These are phyloP conservation scores for Cheilosia impressa DNA, from an alignment of 2,888 invertebrate species.

Conservation along the genomic window DNA sequence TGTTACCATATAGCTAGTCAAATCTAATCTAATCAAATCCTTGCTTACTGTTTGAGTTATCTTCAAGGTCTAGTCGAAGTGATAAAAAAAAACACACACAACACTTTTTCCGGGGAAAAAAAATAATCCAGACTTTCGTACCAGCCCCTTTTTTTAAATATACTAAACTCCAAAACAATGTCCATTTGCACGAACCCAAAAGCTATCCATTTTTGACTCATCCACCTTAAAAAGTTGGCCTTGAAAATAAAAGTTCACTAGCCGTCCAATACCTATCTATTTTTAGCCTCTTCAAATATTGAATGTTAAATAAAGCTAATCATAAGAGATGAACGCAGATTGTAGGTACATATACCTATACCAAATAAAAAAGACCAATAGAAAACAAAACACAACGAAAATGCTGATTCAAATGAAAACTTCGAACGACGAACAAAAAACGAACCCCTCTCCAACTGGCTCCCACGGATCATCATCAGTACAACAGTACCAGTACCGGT, in stretches of 20 bases:
- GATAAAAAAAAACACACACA: constrained; percentile 6
- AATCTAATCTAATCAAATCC: constrained; percentile 47
- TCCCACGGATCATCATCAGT: neutral
- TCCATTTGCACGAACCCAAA: neutral
- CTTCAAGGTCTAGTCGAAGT: constrained; percentile 23
- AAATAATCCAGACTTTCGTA: too few relatives aligned
- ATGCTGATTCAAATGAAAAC: neutral
- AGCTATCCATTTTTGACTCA: neutral
- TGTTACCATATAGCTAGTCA: neutral
- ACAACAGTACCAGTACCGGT: neutral
- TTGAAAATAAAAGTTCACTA: constrained; percentile 63
- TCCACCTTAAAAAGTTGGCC: constrained; percentile 30
- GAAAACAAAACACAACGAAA: neutral
- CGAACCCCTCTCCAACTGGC: constrained; percentile 5
- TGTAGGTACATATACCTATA: neutral
- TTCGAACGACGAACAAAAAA: constrained; percentile 23
- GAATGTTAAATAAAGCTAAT: constrained; percentile 50
- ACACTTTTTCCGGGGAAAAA: neutral
- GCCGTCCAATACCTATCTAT: constrained; percentile 58
- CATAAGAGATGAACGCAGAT: constrained; percentile 33
- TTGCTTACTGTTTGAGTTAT: constrained; percentile 8
- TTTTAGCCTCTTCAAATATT: constrained; percentile 43
- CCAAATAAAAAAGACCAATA: neutral
- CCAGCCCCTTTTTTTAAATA: too few relatives aligned
- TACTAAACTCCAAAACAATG: too few relatives aligned